Base-by-base conservation (phyloP, 2,797 vertebrate genomes). In the Coracias cyanogaster region DNA sequence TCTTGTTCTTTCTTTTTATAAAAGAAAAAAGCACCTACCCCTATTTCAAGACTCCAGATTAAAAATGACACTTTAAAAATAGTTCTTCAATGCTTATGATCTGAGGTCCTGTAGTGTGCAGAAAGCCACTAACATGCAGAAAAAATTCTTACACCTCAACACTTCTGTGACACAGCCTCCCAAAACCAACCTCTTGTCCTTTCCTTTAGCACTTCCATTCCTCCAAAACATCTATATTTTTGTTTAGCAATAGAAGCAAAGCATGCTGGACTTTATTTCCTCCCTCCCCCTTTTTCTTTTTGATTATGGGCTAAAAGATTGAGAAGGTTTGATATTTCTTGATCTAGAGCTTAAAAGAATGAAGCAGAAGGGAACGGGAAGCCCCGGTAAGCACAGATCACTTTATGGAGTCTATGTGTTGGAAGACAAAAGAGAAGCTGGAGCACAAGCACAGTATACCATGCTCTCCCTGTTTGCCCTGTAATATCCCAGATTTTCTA, bases 401-500 rank as follows among this genome's bases (percentile, higher is more conserved):
- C 35, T 33, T 82, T 77, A 51, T 9, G 20, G 3, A 67, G 18
- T 18, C 62, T 39, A 6, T 55, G 51, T 31, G 11, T n/a, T 79
- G 0, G 1, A 80, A 85, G 60, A 18, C 77, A 66, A 51, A 78
- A 57, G 35, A 0, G 0, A 72, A 71, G 67, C 65, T 43, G 67
- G 71, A 93, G 76, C 2, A 0, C 57, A 65, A 76, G 62, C 22
- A 57, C 35, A 31, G 33, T 28, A 61, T 92, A 71, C 84, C 10
- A 3, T 90, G 74, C 52, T 89, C 25, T 92, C 82, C 67, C 48
- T 86, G n/a, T 55, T 90, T 80, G 78, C 60, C 49, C 64, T 48
- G 46, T 54, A 89, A 82, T 64, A 89, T 67, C 54, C 45, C 65
- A 46, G 52, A 87, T 87, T 94, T 89, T 82, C 92, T 81, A 87